Evolutionary conservation across 2,113 vertebrate genomes (phyloP), one percentile per base, ranked within the genome.

Genomic region (Erinaceus europaeus): DNA sequence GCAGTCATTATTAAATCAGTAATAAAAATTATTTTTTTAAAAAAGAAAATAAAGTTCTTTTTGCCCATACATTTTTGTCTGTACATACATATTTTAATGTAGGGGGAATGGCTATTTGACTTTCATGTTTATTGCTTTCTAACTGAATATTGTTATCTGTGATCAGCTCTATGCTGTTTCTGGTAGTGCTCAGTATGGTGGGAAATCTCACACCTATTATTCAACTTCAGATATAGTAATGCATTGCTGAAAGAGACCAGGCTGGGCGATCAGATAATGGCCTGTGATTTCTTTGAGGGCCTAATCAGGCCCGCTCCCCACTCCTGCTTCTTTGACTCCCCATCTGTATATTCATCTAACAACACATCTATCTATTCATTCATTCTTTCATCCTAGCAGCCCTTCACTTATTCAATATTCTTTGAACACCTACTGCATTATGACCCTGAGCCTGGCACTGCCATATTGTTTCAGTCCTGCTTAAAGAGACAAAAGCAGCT

Each of bases 401-500:
- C 64, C 25, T 67, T 81, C 27, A 34, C 64, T 32, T 25, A 62
- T 25, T 73, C 25, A 46, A 3, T 48, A 44, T 64, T 72, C 18
- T 52, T 27, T n/a, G 40, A 88, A 13, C n/a, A 65, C 73, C 67
- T 57, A 3, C 67, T 72, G 1, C 62, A 12, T n/a, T 46, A 77
- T 27, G 40, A 9, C 38, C 48, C 34, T 44, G n/a, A 73, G 53
- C 27, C 15, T 57, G 57, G 84, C 84, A 98, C 98, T 0, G 98
- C 98, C 80, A 99, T 97, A 75, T 98, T 99, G 93, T 98, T 98
- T 93, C 98, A 99, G 96, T 99, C 98, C 9, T 98, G 97, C 96
- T 98, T 98, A 0, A 98, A 98, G 95, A 98, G 98, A 94, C 98
- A 99, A 0, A 97, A 98, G 92, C 98, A 99, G 48, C 98, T 98